These are phyloP conservation scores for Aphelenchoides fujianensis DNA, from an alignment of 1,140 invertebrate species.

Conservation along the genomic window DNA sequence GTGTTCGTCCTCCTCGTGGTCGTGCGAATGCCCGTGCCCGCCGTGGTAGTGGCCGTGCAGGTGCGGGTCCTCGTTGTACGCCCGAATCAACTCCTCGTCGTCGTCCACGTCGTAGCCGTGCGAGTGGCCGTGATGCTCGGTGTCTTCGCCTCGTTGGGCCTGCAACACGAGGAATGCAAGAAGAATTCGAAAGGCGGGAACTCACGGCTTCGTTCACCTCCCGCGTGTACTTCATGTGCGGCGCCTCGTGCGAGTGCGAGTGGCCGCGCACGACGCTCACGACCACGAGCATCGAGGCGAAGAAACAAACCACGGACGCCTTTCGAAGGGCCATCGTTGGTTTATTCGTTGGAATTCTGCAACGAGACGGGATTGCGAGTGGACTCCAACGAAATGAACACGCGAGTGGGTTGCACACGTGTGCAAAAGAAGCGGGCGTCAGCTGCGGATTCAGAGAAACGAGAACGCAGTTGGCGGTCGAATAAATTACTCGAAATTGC, in stretches of 20 bases:
- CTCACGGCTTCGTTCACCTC: conserved; percentile 50
- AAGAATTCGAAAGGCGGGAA: conserved; percentile 15
- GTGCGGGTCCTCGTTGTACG: neutral
- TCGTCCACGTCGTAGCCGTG: conserved; percentile 17
- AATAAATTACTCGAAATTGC: no score
- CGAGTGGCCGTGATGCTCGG: conserved; percentile 18
- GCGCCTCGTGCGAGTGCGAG: conserved; percentile 46
- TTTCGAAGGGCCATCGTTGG: neutral
- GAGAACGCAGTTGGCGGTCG: no score
- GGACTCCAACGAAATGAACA: no score
- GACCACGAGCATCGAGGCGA: neutral
- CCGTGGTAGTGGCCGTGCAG: conserved; percentile 28
- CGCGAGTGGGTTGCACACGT: no score
- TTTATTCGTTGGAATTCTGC: no score
- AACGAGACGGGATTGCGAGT: no score
- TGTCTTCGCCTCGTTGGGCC: conserved; percentile 25
- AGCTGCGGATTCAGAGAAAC: no score
- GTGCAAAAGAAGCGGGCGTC: no score
- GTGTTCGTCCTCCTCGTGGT: conserved; percentile 29
- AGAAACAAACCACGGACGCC: neutral
- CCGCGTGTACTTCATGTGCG: conserved; percentile 46
- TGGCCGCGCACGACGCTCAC: conserved; percentile 14
- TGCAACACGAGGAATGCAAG: conserved; percentile 24
- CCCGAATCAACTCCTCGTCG: no score
- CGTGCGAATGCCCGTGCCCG: conserved; percentile 27